Base-by-base conservation (phyloP, 92 coral and sea anemone genomes). In the Meandrina meandrites region DNA sequence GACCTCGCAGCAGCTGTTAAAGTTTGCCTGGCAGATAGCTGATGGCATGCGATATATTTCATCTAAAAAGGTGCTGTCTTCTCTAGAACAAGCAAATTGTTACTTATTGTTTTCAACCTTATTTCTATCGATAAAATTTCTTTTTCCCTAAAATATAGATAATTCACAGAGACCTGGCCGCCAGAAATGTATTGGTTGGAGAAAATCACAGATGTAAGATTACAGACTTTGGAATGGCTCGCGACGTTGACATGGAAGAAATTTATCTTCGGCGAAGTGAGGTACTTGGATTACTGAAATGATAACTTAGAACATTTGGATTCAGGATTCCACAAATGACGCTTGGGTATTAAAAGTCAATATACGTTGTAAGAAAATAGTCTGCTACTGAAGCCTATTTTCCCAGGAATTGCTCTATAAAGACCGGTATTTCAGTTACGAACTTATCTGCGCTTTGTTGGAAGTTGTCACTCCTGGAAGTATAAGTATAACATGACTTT, bases 1-100 rank as follows among this genome's bases (percentile, higher is more conserved):
- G 36, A 89, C 84, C 3, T 80, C 94, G 19, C 75, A 80, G 37
- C 91, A 91, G 82, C 58, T 91, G 81, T 76, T 91, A 32, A 84
- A 62, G 57, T 91, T 88, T 81, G 81, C 94, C n/a, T 71, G 83
- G 89, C 89, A 91, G 74, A 90, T 91, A 60, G 84, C 94, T 14
- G 90, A 81, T 11, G 94, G 91, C 35, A 91, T 91, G 94, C 89
- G 79, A 11, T 91, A 82, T 57, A 82, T 91, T 16, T 79, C 94
- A 37, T 85, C 83, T 19, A 76, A 76, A 36, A 85, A 77, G 88
- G 88, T 85, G 32, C 57, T 66, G 71, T 66, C 28, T 24, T 19
- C 10, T 66, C 1, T 66, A 66, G 1, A 27, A 12, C 4, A 48
- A 48, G 3, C 5, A 21, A 22, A 28, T 28, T n/a, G 53, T 53